Conservation (phyloP, 1,140 invertebrate species). For the Augochlora pura region DNA sequence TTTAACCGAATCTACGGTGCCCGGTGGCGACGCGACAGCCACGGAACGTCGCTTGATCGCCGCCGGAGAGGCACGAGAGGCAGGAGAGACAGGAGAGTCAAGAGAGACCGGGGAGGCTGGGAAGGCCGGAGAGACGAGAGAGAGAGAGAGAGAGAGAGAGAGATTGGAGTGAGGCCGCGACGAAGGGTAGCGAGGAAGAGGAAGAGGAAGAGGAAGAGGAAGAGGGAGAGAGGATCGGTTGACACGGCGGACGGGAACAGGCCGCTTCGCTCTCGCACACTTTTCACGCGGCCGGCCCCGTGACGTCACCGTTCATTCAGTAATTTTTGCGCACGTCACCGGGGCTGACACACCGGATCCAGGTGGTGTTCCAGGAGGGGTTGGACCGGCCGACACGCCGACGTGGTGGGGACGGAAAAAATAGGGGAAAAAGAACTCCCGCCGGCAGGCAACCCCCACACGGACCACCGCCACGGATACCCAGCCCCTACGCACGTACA, state of each 20-base stretch:
- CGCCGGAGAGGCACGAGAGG: neutral
- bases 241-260: slow-evolving; percentile 57
- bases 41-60: neutral
- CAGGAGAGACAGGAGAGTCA: too few relatives aligned
- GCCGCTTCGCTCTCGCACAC: slow-evolving; percentile 53
- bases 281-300: slow-evolving; percentile 65
- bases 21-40: slow-evolving; percentile 34
- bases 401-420: slow-evolving; percentile 78
- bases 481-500: slow-evolving; percentile 73
- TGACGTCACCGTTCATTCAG: slow-evolving; percentile 81
- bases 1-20: slow-evolving; percentile 31
- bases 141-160: neutral
- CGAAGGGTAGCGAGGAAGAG: neutral
- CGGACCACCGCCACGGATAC: slow-evolving; percentile 44
- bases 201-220: neutral
- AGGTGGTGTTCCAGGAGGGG: slow-evolving; percentile 63
- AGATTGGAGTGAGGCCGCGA: too few relatives aligned
- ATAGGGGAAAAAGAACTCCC: slow-evolving; percentile 78
- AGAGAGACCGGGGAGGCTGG: neutral
- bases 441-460: slow-evolving; percentile 68
- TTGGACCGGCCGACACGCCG: slow-evolving; percentile 34
- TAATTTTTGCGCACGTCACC: slow-evolving; percentile 80
- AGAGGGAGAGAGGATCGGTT: slow-evolving; percentile 46
- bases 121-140: neutral
- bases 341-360: slow-evolving; percentile 75